Conservation (phyloP, 2,113 vertebrate species). For the Lepus americanus region DNA sequence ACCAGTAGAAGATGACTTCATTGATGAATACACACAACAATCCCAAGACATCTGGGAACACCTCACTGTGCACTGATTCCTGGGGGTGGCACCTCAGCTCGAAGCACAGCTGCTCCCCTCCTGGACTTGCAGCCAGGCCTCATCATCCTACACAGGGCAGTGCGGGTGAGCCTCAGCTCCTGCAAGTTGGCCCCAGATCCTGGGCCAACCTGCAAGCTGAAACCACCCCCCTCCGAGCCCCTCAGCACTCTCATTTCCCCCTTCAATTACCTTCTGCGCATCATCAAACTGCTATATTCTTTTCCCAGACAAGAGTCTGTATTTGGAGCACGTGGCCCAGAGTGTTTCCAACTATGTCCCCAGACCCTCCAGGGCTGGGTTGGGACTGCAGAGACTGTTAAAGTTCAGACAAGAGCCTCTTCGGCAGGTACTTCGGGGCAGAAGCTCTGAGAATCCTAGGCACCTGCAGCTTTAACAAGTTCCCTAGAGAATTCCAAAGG, state of each 20-base stretch:
- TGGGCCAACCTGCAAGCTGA: no score
- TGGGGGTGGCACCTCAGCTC: not conserved
- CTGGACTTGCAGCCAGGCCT: not conserved
- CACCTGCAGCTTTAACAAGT: not conserved
- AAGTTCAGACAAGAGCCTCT: not conserved
- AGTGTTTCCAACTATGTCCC: not conserved
- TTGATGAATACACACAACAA: not conserved
- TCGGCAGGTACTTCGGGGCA: not conserved
- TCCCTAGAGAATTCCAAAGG: not conserved
- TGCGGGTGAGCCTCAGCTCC: not conserved
- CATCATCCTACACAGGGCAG: not conserved
- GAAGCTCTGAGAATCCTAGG: not conserved
- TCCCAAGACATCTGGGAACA: no score
- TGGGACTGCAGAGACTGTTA: not conserved
- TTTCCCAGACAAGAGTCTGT: not conserved
- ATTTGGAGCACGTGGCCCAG: slow-evolving; percentile 15
- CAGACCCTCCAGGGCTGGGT: not conserved
- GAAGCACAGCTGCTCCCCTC: not conserved
- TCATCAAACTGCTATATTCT: not conserved
- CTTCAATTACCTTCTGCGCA: not conserved
- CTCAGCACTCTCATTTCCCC: not conserved
- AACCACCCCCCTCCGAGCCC: not conserved
- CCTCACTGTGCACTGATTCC: not conserved
- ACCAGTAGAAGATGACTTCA: not conserved
- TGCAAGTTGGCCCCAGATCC: no score